Conservation (phyloP, 2,888 invertebrate species). For the Lasioglossum morio region DNA sequence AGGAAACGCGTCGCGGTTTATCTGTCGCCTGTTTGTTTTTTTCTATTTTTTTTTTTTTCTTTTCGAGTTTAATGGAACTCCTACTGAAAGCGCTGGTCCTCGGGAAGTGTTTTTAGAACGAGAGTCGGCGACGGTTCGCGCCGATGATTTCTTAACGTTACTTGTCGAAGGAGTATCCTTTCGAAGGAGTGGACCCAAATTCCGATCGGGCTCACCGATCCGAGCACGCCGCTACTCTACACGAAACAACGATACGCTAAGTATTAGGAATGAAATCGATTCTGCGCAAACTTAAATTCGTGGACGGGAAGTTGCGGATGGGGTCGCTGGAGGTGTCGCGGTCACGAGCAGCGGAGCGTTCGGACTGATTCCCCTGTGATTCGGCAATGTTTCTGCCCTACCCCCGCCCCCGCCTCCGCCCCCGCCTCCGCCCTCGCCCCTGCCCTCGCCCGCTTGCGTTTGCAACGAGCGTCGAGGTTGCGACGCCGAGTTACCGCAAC, state of each 20-base stretch:
- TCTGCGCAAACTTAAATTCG: constrained; percentile 68
- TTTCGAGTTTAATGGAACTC: background rate
- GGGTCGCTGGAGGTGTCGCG: constrained; percentile 10
- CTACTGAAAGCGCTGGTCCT: constrained; percentile 19
- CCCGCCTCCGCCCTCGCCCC: too few species aligned
- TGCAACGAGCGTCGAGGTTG: background rate
- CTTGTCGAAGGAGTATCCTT: constrained; percentile 33
- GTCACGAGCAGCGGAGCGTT: constrained; percentile 80
- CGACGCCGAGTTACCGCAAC: constrained; percentile 30
- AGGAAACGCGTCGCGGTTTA: background rate
- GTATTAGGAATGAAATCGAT: constrained; percentile 15
- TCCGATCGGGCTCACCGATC: constrained; percentile 46
- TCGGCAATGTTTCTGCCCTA: constrained; percentile 77
- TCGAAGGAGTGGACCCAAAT: constrained; percentile 55
- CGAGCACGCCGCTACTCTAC: constrained; percentile 40
- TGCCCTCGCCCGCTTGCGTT: too few species aligned
- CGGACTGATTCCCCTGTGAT: constrained; percentile 78
- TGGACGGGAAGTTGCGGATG: constrained; percentile 68
- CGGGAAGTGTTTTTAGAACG: constrained; percentile 6
- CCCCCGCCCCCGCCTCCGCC: too few species aligned
- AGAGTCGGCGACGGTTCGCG: constrained; percentile 21
- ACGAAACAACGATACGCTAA: constrained; percentile 36
- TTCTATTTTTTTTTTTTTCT: too few species aligned
- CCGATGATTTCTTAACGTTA: constrained; percentile 35
- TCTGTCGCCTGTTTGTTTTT: background rate